phyloP scores from a whole-genome alignment of 2,113 vertebrate species.

The Myotis davidii region DNA sequence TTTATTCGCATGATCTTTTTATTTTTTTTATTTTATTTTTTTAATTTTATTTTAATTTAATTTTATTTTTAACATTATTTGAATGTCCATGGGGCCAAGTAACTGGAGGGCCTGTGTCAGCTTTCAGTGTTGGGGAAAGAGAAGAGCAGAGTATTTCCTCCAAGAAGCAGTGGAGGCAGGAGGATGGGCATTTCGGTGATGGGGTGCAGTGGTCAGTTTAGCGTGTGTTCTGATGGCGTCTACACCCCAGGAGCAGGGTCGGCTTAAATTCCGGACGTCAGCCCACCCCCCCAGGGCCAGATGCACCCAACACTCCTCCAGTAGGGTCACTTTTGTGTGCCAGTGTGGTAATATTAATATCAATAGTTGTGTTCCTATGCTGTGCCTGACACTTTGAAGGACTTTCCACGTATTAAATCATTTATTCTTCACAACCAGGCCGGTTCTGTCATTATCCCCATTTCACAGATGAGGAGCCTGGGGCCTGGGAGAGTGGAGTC shows the following conservation, averaged over 20 bases:
- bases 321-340: neutral
- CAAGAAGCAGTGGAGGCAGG: neutral
- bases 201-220: fast-evolving
- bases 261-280: neutral
- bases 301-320: neutral
- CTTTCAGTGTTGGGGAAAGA: neutral
- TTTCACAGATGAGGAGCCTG: neutral
- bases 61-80: neutral
- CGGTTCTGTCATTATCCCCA: neutral
- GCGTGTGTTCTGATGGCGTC: neutral
- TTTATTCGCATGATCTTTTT: neutral
- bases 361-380: neutral
- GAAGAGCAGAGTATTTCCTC: neutral
- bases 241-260: neutral
- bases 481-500: neutral
- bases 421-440: neutral
- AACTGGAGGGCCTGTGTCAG: neutral
- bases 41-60: no score
- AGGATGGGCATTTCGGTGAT: fast-evolving
- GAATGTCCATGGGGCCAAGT: neutral
- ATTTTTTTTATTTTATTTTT: neutral
- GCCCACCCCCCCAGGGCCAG: neutral
- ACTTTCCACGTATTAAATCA: neutral
- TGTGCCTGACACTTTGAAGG: neutral
- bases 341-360: neutral